A percentile compares a stretch with the other conserved stretches of the same genome.
These are phyloP conservation scores for Julus scanicus DNA, from an alignment of 2,888 invertebrate genomes.

Conservation along the genomic window DNA sequence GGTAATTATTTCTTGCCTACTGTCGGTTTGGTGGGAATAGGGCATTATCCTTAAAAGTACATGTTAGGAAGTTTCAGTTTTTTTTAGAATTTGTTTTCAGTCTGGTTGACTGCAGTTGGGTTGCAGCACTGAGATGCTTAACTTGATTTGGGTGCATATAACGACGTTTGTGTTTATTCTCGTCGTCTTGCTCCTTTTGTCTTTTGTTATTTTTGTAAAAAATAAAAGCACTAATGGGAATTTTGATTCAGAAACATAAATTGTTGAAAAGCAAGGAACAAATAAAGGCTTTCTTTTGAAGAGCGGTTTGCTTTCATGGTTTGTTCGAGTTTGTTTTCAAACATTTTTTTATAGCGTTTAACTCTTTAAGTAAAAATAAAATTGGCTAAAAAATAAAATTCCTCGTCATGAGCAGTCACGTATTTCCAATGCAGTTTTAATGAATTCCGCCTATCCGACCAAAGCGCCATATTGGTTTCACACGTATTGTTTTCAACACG, in stretches of 20 bases:
- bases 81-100: too few species aligned
- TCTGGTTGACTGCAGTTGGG: too few species aligned
- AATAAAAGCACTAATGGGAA: background rate
- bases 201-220: background rate
- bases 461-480: background rate
- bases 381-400: background rate
- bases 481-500: background rate
- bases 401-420: background rate
- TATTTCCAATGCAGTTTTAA: too few species aligned
- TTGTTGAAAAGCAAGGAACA: background rate
- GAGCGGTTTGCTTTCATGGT: background rate
- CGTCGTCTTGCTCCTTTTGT: background rate
- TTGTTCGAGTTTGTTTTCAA: background rate
- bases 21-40: too few species aligned
- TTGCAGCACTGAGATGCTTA: background rate
- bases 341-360: too few species aligned
- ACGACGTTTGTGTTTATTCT: background rate
- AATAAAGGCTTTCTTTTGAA: background rate
- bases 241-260: background rate
- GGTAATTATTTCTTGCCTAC: too few species aligned
- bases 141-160: background rate
- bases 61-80: background rate
- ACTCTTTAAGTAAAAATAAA: too few species aligned
- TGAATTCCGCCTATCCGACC: too few species aligned
- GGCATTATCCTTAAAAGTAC: too few species aligned